phyloP scores from a whole-genome alignment of 1,140 invertebrate genomes.

The Drosophila miranda region DNA sequence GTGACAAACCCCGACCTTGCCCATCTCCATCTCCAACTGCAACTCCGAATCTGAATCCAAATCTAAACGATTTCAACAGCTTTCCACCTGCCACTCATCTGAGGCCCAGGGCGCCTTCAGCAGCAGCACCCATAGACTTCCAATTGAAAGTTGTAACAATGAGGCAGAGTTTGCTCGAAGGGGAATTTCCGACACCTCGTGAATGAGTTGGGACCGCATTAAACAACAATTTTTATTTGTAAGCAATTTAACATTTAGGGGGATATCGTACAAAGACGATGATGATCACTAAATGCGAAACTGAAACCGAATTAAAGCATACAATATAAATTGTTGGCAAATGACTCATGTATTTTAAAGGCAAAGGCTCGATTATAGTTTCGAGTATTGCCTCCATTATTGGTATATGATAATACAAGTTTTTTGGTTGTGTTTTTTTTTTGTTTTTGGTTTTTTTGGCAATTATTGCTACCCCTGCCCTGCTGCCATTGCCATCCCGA shows the following conservation, averaged over 20 bases:
- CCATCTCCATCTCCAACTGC: conserved; percentile 29
- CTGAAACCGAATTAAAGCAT: conserved; percentile 66
- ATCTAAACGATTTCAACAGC: conserved; percentile 59
- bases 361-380: conserved; percentile 45
- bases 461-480: conserved; percentile 64
- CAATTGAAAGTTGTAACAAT: conserved; percentile 66
- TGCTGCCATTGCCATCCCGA: conserved; percentile 24
- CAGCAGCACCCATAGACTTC: conserved; percentile 8
- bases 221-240: conserved; percentile 47
- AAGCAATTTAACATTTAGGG: conserved; percentile 53
- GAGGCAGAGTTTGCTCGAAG: conserved; percentile 5
- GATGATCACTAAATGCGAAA: conserved; percentile 37
- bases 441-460: conserved; percentile 43
- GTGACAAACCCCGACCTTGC: conserved; percentile 60
- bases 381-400: conserved; percentile 64
- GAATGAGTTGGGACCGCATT: conserved; percentile 46
- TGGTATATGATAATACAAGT: conserved; percentile 60
- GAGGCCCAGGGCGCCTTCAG: conserved; percentile 46
- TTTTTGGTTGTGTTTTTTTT: conserved; percentile 4
- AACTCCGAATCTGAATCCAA: not conserved
- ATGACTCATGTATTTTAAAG: conserved; percentile 73
- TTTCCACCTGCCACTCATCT: conserved; percentile 60
- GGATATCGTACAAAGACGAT: conserved; percentile 27
- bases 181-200: conserved; percentile 37
- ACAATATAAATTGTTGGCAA: conserved; percentile 73